Conservation (phyloP, 92 coral and sea anemone genomes). For the Meandrina meandrites region DNA sequence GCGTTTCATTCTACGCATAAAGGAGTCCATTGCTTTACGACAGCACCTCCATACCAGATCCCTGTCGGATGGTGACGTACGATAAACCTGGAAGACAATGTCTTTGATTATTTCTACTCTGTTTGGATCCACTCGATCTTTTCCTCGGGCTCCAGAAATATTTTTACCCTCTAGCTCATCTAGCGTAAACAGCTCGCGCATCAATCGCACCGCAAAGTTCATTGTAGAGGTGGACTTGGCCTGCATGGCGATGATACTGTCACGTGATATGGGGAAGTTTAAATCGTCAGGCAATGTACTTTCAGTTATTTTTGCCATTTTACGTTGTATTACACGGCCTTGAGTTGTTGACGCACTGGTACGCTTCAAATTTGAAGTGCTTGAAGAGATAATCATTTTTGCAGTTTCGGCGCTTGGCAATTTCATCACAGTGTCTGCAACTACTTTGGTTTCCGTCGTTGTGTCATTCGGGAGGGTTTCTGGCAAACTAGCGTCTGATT, state of each 20-base stretch:
- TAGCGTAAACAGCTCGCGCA: slow-evolving; percentile 18
- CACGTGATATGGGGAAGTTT: slow-evolving; percentile 19
- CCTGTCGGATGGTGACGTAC: slow-evolving; percentile 9
- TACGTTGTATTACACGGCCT: background rate
- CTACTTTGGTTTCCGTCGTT: background rate
- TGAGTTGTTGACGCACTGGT: background rate
- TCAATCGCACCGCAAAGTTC: slow-evolving; percentile 27
- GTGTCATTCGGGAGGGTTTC: background rate
- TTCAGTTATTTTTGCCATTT: slow-evolving; percentile 4
- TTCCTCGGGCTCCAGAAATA: slow-evolving; percentile 30
- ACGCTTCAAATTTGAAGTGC: background rate
- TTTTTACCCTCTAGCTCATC: slow-evolving; percentile 29
- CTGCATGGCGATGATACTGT: background rate
- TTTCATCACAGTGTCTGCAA: background rate
- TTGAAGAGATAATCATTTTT: background rate
- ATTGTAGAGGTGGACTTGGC: slow-evolving; percentile 11
- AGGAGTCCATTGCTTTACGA: slow-evolving; percentile 39
- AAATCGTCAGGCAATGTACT: background rate
- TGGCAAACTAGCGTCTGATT: background rate
- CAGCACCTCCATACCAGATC: slow-evolving; percentile 25
- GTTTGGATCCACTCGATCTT: slow-evolving; percentile 27
- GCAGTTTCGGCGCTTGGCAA: background rate
- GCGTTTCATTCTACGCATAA: slow-evolving; percentile 8
- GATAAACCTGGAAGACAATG: slow-evolving; percentile 16
- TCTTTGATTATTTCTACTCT: slow-evolving; percentile 24